Conservation (phyloP, 2,113 vertebrate genomes). For the Atlantisia rogersi region DNA sequence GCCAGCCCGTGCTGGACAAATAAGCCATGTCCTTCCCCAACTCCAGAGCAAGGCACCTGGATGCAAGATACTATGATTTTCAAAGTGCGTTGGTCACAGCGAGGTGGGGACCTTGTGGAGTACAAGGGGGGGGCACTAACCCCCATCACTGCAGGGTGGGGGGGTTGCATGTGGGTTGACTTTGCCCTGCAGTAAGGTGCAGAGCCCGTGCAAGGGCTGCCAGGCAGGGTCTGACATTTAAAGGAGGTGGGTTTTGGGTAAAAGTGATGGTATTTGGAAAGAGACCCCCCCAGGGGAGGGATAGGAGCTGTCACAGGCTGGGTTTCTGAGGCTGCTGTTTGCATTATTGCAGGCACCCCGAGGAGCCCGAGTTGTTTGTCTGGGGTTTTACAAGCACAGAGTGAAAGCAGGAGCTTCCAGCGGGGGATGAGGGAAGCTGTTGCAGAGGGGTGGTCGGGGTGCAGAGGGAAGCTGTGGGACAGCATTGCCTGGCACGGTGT, state of each 20-base stretch:
- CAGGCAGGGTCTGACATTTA: not conserved
- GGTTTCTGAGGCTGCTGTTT: not conserved
- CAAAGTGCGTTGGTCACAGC: not conserved
- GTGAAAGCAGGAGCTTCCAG: not conserved
- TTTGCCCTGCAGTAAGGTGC: not conserved
- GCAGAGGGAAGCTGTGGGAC: not conserved
- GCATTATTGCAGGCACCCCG: not conserved
- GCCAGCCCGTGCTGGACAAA: not conserved
- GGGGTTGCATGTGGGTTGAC: not conserved
- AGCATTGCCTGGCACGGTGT: not conserved
- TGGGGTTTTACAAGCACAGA: not conserved
- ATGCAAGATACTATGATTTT: not conserved
- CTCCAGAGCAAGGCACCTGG: not conserved
- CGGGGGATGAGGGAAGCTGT: not conserved
- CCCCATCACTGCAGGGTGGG: rapidly evolving
- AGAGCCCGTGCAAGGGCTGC: not conserved
- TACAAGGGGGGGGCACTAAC: not conserved
- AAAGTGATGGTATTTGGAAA: not conserved
- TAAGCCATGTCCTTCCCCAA: not conserved
- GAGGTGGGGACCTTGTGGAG: not conserved
- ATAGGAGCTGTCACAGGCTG: not conserved
- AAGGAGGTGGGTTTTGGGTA: not conserved
- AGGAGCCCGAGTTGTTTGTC: not conserved
- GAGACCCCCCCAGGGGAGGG: not conserved
- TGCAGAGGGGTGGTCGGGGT: not conserved